Conservation (phyloP, 2,113 vertebrate species). For the Dipodomys ordii region DNA sequence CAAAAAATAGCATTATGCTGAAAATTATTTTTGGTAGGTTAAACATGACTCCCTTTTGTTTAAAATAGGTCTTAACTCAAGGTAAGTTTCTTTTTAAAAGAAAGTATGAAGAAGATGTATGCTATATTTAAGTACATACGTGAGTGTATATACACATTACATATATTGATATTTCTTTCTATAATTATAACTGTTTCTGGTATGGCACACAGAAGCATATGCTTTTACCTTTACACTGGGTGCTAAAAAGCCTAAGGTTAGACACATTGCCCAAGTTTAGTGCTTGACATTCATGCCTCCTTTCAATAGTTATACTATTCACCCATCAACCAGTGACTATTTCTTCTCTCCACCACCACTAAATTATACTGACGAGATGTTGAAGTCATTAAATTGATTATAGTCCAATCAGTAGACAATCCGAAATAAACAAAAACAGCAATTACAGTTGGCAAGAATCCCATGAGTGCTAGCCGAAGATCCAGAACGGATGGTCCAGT, state of each 20-base stretch:
- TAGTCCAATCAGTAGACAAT: slow-evolving; percentile 84
- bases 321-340: slow-evolving; percentile 71
- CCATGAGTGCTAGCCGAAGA: slow-evolving; percentile 80
- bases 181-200: background rate
- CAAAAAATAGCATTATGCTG: background rate
- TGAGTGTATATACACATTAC: background rate
- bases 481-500: slow-evolving; percentile 74
- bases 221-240: background rate
- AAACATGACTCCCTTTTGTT: background rate
- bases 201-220: background rate
- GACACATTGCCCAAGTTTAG: slow-evolving; percentile 37
- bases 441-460: slow-evolving; percentile 85
- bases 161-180: background rate
- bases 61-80: slow-evolving; percentile 36
- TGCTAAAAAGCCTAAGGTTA: slow-evolving; percentile 33
- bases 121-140: background rate
- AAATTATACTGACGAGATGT: slow-evolving; percentile 83
- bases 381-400: slow-evolving; percentile 86
- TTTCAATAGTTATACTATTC: slow-evolving; percentile 69
- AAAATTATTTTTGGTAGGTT: slow-evolving; percentile 1
- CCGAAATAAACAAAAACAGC: slow-evolving; percentile 86
- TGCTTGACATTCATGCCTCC: slow-evolving; percentile 54
- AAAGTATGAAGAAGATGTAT: background rate
- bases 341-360: slow-evolving; percentile 77
- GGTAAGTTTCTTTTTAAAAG: background rate